Conservation (phyloP, 2,888 invertebrate species). For the Tanaodytes sp. region DNA sequence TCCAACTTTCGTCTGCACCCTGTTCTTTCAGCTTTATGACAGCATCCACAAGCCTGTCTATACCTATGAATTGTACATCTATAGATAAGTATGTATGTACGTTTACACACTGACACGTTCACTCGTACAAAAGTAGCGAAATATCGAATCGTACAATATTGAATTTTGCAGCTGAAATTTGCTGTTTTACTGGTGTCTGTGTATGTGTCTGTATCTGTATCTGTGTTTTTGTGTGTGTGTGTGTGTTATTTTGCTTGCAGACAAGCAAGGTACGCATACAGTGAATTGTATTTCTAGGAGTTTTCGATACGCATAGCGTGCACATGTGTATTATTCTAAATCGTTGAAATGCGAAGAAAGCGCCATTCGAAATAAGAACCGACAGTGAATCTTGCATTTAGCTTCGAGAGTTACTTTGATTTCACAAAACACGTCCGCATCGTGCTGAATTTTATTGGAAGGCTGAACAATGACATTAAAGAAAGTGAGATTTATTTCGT, state of each 20-base stretch:
- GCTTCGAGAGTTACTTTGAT: conserved; percentile 24
- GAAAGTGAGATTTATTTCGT: conserved; percentile 20
- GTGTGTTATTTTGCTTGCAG: conserved; percentile 2
- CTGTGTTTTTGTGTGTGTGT: too few relatives aligned
- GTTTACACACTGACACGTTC: too few relatives aligned
- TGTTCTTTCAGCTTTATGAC: conserved; percentile 37
- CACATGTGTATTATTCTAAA: conserved; percentile 18
- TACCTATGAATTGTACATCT: too few relatives aligned
- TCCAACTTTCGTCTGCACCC: conserved; percentile 33
- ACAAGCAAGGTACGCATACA: conserved; percentile 5
- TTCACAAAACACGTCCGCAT: conserved; percentile 15
- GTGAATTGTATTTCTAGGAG: conserved; percentile 13
- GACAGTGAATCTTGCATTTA: conserved; percentile 23
- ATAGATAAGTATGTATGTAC: too few relatives aligned
- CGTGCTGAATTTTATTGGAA: conserved; percentile 10
- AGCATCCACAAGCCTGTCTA: conserved; percentile 8
- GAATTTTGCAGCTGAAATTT: conserved; percentile 26
- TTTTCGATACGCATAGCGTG: conserved; percentile 15
- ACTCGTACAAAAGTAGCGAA: not conserved
- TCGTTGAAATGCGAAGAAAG: conserved; percentile 12
- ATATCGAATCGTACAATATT: conserved; percentile 18
- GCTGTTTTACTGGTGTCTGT: too few relatives aligned
- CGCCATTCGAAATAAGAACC: conserved; percentile 9
- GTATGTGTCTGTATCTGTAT: too few relatives aligned
- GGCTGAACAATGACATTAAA: conserved; percentile 20